Percentiles rank a stretch among this genome's conserved stretches.
Evolutionary conservation across 2,888 invertebrate species (phyloP).

Genomic region (Trichogramma dendrolimi): DNA sequence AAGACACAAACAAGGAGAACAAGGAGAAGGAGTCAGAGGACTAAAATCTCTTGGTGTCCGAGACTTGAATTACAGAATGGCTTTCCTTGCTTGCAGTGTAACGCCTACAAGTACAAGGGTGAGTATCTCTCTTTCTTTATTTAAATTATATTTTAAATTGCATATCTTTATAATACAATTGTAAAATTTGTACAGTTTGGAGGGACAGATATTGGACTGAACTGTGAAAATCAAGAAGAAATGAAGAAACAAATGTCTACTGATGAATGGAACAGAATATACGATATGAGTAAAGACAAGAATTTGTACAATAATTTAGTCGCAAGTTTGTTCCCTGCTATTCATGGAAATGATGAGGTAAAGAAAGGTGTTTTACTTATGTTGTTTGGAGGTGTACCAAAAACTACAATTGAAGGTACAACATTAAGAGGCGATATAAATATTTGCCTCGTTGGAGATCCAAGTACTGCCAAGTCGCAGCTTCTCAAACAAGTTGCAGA

Average conservation of each 20-base stretch:
- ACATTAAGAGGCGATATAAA: conserved; percentile 94
- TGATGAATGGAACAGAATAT: conserved; percentile 90
- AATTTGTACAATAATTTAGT: conserved; percentile 88
- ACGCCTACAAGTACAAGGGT: conserved; percentile 77
- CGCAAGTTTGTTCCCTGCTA: conserved; percentile 87
- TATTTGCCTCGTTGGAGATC: conserved; percentile 97
- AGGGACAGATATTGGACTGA: conserved; percentile 75
- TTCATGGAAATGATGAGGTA: conserved; percentile 96
- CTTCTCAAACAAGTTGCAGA: conserved; percentile 91
- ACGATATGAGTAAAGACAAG: conserved; percentile 93
- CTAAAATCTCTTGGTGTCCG: conserved; percentile 81
- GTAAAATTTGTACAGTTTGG: conserved; percentile 61
- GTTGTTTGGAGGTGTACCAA: conserved; percentile 95
- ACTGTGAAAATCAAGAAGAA: conserved; percentile 85
- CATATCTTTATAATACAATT: conserved; percentile 4
- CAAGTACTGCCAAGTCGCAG: conserved; percentile 97
- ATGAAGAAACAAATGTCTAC: conserved; percentile 93
- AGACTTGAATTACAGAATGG: conserved; percentile 81
- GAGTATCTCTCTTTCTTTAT: conserved; percentile 28
- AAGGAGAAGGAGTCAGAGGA: conserved; percentile 81
- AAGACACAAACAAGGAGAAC: conserved; percentile 67
- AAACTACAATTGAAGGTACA: conserved; percentile 87
- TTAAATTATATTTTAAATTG: conserved; percentile 6
- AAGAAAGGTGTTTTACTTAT: conserved; percentile 88
- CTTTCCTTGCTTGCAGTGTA: conserved; percentile 91